A percentile compares a stretch with the other conserved stretches of the same genome.
Evolutionary conservation across 2,797 vertebrate species (phyloP).

Genomic region (Dermochelys coriacea): DNA sequence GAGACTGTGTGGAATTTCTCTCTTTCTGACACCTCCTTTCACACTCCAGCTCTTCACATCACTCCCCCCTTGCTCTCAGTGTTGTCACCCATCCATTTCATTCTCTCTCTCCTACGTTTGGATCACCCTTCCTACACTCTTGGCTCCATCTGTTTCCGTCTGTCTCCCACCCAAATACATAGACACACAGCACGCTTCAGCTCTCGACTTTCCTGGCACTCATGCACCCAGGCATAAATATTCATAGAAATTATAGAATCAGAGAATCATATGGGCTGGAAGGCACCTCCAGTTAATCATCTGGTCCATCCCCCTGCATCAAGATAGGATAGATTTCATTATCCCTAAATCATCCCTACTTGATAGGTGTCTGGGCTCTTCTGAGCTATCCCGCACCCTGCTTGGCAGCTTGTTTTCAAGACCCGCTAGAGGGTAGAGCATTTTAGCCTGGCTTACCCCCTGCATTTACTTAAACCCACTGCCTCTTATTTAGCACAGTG

Average conservation of each 20-base stretch:
- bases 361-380: background rate
- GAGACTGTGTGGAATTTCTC: fast-evolving
- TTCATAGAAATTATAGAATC: slow-evolving; percentile 70
- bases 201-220: slow-evolving; percentile 60
- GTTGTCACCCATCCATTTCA: slow-evolving; percentile 15
- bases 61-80: background rate
- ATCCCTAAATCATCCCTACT: background rate
- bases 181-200: slow-evolving; percentile 55
- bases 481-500: slow-evolving; percentile 32
- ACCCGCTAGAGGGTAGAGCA: background rate
- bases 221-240: slow-evolving; percentile 56
- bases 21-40: background rate
- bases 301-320: background rate
- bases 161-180: slow-evolving; percentile 77
- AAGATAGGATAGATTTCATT: slow-evolving; percentile 10
- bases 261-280: slow-evolving; percentile 42
- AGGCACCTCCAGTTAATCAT: slow-evolving; percentile 43
- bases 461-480: slow-evolving; percentile 35
- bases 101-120: slow-evolving; percentile 36
- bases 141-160: slow-evolving; percentile 71
- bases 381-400: background rate
- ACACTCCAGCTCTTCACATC: background rate
- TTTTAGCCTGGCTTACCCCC: slow-evolving; percentile 21
- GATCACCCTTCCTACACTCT: slow-evolving; percentile 55
- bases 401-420: background rate